Conservation (phyloP, 2,113 vertebrate species). For the Conger conger region DNA sequence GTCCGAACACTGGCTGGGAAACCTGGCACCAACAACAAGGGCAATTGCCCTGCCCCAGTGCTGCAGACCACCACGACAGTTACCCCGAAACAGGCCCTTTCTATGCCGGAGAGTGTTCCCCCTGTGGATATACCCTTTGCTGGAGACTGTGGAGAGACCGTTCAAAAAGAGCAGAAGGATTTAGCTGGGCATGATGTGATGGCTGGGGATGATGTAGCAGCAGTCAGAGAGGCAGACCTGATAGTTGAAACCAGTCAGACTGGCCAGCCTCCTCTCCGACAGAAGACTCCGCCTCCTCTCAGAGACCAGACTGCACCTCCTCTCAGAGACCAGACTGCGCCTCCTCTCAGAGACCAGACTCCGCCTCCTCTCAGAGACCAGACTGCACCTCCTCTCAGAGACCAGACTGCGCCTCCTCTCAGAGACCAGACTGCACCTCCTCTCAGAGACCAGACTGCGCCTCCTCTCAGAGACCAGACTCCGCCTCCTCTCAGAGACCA, state of each 20-base stretch:
- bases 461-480: no score
- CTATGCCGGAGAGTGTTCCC: slow-evolving; percentile 68
- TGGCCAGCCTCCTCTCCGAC: slow-evolving; percentile 55
- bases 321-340: no score
- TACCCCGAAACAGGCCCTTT: slow-evolving; percentile 66
- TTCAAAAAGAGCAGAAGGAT: slow-evolving; percentile 62
- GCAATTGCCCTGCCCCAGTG: slow-evolving; percentile 60
- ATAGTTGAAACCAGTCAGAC: slow-evolving; percentile 69
- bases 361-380: no score
- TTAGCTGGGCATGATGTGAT: no score
- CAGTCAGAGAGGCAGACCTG: slow-evolving; percentile 48
- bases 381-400: no score
- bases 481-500: no score
- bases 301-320: no score
- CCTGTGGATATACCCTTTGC: slow-evolving; percentile 57
- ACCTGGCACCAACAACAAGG: slow-evolving; percentile 61
- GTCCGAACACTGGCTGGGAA: slow-evolving; percentile 83
- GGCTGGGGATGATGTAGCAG: slow-evolving; percentile 52
- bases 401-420: no score
- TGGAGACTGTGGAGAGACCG: slow-evolving; percentile 59
- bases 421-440: no score
- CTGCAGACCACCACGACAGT: slow-evolving; percentile 64
- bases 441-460: no score
- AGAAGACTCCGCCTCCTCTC: no score
- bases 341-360: no score